phyloP scores from a whole-genome alignment of 2,797 vertebrate genomes.

The Parauchenoglanis punctatus region DNA sequence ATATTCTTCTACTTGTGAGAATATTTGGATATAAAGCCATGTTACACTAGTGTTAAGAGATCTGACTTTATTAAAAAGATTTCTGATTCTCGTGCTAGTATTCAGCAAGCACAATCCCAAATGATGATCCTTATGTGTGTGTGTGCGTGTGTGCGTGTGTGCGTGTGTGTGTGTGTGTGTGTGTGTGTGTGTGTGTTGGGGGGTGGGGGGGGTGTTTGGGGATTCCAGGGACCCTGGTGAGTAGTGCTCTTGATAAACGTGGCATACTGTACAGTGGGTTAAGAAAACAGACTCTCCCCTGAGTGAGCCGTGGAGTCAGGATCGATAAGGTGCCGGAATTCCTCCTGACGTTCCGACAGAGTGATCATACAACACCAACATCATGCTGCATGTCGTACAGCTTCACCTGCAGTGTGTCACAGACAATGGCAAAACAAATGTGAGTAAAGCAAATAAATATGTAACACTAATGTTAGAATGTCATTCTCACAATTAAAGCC shows the following conservation, averaged over 20 bases:
- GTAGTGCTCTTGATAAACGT: conserved; percentile 42
- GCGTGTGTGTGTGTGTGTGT: conserved; percentile 7
- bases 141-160: neutral
- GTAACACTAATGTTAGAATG: neutral
- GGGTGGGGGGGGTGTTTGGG: neutral
- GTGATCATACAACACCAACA: conserved; percentile 10
- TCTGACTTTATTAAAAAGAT: neutral
- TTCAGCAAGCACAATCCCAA: conserved; percentile 14
- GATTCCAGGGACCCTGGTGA: conserved; percentile 21
- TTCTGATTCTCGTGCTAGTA: neutral
- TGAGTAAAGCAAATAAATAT: neutral
- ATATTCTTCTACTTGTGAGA: neutral
- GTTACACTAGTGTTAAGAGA: neutral
- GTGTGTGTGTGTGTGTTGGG: conserved; percentile 2
- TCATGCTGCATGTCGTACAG: neutral
- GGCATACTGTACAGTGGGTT: conserved; percentile 44
- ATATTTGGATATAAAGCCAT: neutral
- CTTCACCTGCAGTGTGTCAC: conserved; percentile 29
- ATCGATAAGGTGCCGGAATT: conserved; percentile 46
- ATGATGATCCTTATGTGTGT: conserved; percentile 4
- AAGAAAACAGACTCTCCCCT: conserved; percentile 47
- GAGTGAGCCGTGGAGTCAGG: conserved; percentile 25
- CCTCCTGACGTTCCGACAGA: conserved; percentile 37
- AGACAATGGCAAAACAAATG: neutral
- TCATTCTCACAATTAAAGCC: neutral